Conservation (phyloP, 2,113 vertebrate genomes). For the Rhinichthys klamathensis region DNA sequence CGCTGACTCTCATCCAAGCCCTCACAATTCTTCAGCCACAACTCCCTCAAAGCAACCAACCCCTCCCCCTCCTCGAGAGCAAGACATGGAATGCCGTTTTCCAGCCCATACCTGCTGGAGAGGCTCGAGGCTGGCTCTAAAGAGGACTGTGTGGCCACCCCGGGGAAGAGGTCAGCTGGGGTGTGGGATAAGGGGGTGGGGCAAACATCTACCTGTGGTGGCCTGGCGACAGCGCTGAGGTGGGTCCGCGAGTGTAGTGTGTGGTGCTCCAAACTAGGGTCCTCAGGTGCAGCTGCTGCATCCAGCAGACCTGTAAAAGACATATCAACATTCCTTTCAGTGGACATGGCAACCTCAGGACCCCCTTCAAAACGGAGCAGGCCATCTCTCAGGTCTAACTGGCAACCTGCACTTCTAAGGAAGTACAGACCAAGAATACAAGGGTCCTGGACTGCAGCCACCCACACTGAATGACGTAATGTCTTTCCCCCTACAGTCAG, state of each 20-base stretch:
- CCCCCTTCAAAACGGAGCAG: neutral
- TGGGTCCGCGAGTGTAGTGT: neutral
- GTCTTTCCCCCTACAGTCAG: neutral
- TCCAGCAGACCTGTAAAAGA: neutral
- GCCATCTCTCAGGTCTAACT: neutral
- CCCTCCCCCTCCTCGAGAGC: neutral
- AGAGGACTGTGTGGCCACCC: neutral
- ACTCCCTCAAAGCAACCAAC: neutral
- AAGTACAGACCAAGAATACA: slow-evolving; percentile 4
- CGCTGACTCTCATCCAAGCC: neutral
- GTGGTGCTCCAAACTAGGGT: neutral
- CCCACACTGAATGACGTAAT: neutral
- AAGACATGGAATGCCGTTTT: neutral
- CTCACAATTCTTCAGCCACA: slow-evolving; percentile 11
- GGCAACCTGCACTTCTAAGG: neutral
- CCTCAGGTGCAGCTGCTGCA: neutral
- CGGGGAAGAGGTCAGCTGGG: neutral
- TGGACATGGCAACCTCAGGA: neutral
- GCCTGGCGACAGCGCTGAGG: neutral
- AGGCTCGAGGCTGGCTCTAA: no score
- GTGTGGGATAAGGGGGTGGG: neutral
- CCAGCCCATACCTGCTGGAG: neutral
- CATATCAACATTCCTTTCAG: neutral
- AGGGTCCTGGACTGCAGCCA: slow-evolving; percentile 8
- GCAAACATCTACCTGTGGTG: neutral